These are phyloP conservation scores for Rhinolophus ferrumequinum DNA, from an alignment of 2,113 vertebrate genomes.

Conservation along the genomic window DNA sequence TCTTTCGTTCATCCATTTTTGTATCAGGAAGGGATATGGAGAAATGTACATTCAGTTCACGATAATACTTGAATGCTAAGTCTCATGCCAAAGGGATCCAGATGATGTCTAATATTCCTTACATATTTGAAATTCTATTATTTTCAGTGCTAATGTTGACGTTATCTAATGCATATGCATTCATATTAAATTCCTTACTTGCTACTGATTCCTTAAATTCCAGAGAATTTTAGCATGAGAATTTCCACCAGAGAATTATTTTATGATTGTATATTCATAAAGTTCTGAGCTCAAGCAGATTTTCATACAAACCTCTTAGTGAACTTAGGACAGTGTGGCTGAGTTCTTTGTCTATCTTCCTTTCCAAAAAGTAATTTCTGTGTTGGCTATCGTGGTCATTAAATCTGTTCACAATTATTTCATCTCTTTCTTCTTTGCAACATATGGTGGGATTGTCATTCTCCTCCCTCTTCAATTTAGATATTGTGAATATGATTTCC, in stretches of 20 bases:
- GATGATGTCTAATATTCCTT: neutral
- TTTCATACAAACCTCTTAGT: neutral
- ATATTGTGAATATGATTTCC: neutral
- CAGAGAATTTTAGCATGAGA: neutral
- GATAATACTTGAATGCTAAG: neutral
- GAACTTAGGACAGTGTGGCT: neutral
- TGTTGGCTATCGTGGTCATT: neutral
- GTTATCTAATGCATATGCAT: neutral
- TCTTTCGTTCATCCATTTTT: neutral
- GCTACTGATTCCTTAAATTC: neutral
- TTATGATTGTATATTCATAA: neutral
- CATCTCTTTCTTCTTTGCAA: neutral
- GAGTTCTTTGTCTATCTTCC: neutral
- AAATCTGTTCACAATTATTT: neutral
- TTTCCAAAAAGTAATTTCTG: neutral
- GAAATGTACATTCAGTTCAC: neutral
- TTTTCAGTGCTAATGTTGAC: neutral
- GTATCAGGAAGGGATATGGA: neutral
- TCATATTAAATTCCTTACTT: neutral
- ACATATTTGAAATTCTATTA: neutral
- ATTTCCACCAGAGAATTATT: neutral
- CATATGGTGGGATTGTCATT: neutral
- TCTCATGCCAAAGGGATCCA: neutral
- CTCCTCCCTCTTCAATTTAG: neutral
- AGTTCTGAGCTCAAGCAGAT: neutral